Base-by-base conservation (phyloP, 2,888 invertebrate species). In the Lutraria lutraria region DNA sequence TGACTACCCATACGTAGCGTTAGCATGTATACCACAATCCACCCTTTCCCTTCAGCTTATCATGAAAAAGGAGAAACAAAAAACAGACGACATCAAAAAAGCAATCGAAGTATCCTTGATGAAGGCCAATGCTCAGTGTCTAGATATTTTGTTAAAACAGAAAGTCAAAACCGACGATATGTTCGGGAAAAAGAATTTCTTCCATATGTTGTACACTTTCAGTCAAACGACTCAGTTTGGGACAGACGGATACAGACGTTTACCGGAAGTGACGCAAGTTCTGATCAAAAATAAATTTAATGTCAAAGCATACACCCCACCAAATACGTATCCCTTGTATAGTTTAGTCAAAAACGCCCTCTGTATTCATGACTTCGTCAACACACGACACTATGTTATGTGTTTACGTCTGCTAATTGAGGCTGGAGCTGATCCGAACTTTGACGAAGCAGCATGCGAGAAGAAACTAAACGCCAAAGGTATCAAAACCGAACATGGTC, bases 271-370 rank as follows among this genome's bases (percentile, higher is more conserved):
- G 43, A 95, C 95, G 25, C 89, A 92, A 63, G 93, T 95, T 29
- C 88, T 96, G 2, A 87, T 96, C n/a, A 93, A 93, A 63, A 90
- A 93, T 83, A 94, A 94, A 19, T 93, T 93, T 86, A 92, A 94
- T 53, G 94, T 96, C 0, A 94, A 92, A 76, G 90, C 90, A 3
- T 91, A 87, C 72, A 87, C 81, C n/a, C 95, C 95, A 0, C 92
- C 94, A 31, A 94, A 95, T 72, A 95, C 95, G 0, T 96, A 94
- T 86, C 96, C 96, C 4, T 90, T 96, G 82, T 95, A 96, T 92
- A 95, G 95, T 79, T 88, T 96, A n/a, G 89, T 96, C 8, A 92
- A 94, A 60, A 94, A 95, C 86, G 89, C 94, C 0, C 88, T 95
- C 72, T 94, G 94, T 89, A 90, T 93, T 80, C 93, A 93, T 68